Evolutionary conservation across 1,140 invertebrate genomes (phyloP), one percentile per base, ranked within the genome.

Genomic region (Whitmania pigra): DNA sequence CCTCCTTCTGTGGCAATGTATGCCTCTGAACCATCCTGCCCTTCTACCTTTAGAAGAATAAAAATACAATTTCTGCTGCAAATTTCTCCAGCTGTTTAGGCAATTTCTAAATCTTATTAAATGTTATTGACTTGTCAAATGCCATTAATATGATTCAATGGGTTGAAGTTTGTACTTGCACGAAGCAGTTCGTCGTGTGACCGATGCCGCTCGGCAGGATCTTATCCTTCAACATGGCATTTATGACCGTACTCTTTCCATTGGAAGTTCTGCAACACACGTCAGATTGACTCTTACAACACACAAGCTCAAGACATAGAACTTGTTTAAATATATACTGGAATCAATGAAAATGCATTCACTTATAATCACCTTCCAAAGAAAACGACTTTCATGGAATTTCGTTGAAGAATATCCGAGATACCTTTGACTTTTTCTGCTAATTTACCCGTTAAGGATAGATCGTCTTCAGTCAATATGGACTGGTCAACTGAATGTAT

Each of bases 321-420:
- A 63, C 29, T n/a, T 27, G 9, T 27, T 57, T 57, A n/a, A 27
- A 57, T 2, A 57, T 3, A 57, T 57, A 57, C 2, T 57, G 20
- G 55, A 27, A 17, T 63, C 11, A 63, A 20, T 27, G 20, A 63
- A 27, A 27, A 31, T 25, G 3, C 22, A 63, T 13, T 15, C 57
- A 25, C 22, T 31, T 27, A 18, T 63, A 7, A 63, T 72, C 73
- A 86, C 85, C 85, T 83, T 70, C 85, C 85, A 80, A 87, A 87
- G 82, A 97, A 97, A 31, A 92, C 93, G 53, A 98, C 95, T 87
- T 99, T 99, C 96, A 99, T 99, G 84, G 97, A 93, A 88, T 99
- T 93, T 74, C 96, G 85, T 74, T 89, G 86, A 67, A 99, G 86
- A 27, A 98, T 94, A 84, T 98, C 93, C 79, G 17, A 85, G 82